phyloP scores from a whole-genome alignment of 2,797 vertebrate species.

The Taeniopygia guttata region DNA sequence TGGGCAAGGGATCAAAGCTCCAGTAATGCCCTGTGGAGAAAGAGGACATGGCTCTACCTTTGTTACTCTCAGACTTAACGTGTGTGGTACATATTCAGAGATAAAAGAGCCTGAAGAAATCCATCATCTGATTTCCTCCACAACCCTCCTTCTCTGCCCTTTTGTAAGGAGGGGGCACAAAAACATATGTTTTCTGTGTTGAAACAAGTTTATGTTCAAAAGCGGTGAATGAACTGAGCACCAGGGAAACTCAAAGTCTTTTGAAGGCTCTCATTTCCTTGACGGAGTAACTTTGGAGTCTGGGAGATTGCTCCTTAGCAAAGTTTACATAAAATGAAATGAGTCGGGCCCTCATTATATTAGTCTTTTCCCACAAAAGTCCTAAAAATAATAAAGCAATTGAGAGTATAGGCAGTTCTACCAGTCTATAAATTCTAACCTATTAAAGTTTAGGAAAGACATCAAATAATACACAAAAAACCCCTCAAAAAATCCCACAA shows the following conservation, averaged over 20 bases:
- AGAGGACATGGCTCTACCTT: background rate
- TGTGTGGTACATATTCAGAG: background rate
- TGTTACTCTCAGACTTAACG: background rate
- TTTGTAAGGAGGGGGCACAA: background rate
- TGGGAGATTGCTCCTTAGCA: background rate
- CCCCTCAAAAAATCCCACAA: background rate
- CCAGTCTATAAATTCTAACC: background rate
- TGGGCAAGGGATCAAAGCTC: background rate
- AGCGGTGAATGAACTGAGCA: fast-evolving
- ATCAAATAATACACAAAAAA: background rate
- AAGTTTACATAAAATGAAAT: background rate
- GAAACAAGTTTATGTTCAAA: background rate
- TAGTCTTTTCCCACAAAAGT: background rate
- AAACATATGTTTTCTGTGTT: background rate
- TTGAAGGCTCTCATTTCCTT: conserved; percentile 9
- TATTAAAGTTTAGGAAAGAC: background rate
- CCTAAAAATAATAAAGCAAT: background rate
- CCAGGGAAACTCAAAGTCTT: background rate
- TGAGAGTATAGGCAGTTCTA: background rate
- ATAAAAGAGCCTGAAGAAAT: background rate
- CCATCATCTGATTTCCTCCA: background rate
- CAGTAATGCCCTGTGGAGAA: background rate
- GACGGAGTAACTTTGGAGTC: background rate
- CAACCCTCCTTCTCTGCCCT: background rate
- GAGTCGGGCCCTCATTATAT: background rate